Evolutionary conservation across 2,797 vertebrate genomes (phyloP).

Genomic region (Rhynchonycteris naso): DNA sequence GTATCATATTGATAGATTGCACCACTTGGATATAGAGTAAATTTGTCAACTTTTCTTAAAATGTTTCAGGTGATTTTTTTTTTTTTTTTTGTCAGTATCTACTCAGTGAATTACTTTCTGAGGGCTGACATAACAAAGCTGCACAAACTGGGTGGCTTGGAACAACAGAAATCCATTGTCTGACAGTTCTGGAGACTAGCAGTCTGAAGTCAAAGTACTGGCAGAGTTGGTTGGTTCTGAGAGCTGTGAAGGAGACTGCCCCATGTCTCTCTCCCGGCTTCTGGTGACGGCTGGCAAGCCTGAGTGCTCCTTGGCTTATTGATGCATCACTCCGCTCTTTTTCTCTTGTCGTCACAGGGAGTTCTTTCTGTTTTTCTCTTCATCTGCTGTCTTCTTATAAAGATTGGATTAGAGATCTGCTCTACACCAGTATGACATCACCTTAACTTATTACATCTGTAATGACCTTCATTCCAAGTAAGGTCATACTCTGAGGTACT

Average conservation of each 20-base stretch:
- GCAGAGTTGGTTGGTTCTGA: background rate
- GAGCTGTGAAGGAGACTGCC: background rate
- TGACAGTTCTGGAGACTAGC: background rate
- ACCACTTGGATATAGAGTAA: conserved; percentile 38
- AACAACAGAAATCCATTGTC: background rate
- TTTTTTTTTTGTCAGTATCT: background rate
- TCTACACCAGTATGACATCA: background rate
- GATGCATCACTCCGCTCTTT: background rate
- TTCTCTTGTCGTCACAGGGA: background rate
- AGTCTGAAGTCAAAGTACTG: background rate
- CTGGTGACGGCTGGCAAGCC: fast-evolving
- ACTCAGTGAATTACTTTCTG: background rate
- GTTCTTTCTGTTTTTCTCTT: background rate
- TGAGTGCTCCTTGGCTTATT: background rate
- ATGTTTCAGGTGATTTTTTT: conserved; percentile 9
- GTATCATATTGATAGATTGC: background rate
- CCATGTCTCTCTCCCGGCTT: fast-evolving
- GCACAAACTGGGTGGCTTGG: background rate
- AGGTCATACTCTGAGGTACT: background rate
- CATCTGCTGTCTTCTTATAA: background rate
- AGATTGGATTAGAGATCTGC: background rate
- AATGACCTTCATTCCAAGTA: background rate
- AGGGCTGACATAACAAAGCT: background rate
- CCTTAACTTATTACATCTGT: background rate
- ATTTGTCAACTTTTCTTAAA: conserved; percentile 67